Percentiles rank a stretch among this genome's conserved stretches.
These are phyloP conservation scores for Drosophila lutescens DNA, from an alignment of 2,888 invertebrate species.

Conservation along the genomic window DNA sequence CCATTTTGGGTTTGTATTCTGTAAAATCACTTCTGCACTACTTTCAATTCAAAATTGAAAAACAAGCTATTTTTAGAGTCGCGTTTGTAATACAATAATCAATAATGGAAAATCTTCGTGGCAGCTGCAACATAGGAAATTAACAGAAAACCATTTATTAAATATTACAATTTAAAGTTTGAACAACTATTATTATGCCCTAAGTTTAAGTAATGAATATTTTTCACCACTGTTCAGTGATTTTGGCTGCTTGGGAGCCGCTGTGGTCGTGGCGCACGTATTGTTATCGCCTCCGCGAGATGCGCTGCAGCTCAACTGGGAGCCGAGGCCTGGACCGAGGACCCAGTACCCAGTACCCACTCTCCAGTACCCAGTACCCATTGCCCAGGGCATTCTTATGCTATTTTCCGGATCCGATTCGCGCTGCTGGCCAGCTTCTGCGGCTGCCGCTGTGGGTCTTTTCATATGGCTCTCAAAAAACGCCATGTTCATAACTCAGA, in stretches of 20 bases:
- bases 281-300: constrained; percentile 66
- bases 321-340: constrained; percentile 4
- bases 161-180: too few species aligned
- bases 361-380: constrained; percentile 1
- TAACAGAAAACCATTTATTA: too few species aligned
- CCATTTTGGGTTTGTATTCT: too few species aligned
- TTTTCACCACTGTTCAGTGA: constrained; percentile 30
- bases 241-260: constrained; percentile 12
- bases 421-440: constrained; percentile 31
- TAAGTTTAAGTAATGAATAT: not conserved
- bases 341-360: not conserved
- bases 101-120: too few species aligned
- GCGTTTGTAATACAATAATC: too few species aligned
- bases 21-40: too few species aligned
- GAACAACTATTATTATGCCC: too few species aligned
- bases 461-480: constrained; percentile 62
- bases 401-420: constrained; percentile 51
- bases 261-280: constrained; percentile 68
- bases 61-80: too few species aligned
- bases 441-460: constrained; percentile 47
- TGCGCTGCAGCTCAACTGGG: constrained; percentile 37
- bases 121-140: too few species aligned
- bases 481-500: constrained; percentile 77
- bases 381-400: constrained; percentile 59
- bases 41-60: too few species aligned